phyloP scores from a whole-genome alignment of 2,113 vertebrate genomes.

The Columba janthina region DNA sequence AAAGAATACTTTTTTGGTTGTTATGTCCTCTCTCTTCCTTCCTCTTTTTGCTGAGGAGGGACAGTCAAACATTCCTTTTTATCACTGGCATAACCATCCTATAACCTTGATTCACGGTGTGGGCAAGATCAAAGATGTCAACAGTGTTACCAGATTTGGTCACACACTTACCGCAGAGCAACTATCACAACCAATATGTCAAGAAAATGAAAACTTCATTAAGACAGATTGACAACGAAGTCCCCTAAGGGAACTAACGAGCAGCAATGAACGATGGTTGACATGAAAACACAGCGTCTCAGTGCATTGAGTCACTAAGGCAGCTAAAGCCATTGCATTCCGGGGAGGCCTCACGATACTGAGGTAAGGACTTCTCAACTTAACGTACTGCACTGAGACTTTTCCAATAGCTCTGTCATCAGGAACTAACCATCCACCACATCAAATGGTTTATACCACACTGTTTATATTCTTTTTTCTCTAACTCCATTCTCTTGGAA shows the following conservation, averaged over 20 bases:
- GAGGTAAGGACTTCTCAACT: constrained; percentile 42
- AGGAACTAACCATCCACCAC: not conserved
- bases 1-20: not conserved
- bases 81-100: constrained; percentile 46
- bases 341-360: constrained; percentile 40
- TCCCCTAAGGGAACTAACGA: constrained; percentile 25
- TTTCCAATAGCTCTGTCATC: constrained; percentile 32
- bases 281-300: not conserved
- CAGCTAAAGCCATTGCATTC: constrained; percentile 24
- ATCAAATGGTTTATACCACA: constrained; percentile 14
- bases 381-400: not conserved
- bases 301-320: constrained; percentile 23
- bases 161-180: constrained; percentile 34
- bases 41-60: not conserved
- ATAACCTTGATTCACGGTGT: constrained; percentile 59
- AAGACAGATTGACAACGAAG: not conserved
- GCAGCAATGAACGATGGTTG: not conserved
- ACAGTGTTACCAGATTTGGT: constrained; percentile 47
- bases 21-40: not conserved
- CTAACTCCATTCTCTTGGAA: not conserved
- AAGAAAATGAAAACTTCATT: not conserved
- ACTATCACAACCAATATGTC: constrained; percentile 13
- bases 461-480: constrained; percentile 8
- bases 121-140: constrained; percentile 48
- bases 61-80: not conserved